These are phyloP conservation scores for Apaloderma vittatum DNA, from an alignment of 2,113 vertebrate genomes.

Conservation along the genomic window DNA sequence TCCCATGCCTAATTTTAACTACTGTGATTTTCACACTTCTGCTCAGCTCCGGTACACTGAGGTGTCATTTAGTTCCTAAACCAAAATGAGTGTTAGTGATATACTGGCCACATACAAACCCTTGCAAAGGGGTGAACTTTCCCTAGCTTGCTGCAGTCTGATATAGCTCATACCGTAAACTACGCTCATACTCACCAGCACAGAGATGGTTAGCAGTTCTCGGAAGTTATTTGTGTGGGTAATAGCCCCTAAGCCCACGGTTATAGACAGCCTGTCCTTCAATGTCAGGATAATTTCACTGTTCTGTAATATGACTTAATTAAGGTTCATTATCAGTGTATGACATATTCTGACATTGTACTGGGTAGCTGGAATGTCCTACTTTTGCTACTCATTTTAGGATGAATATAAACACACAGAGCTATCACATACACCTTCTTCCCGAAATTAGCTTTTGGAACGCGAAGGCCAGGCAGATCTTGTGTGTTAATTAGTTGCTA, in stretches of 20 bases:
- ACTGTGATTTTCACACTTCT: not conserved
- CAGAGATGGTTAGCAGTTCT: not conserved
- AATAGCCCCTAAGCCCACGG: not conserved
- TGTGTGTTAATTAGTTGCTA: not conserved
- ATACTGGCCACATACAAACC: not conserved
- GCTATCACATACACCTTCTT: not conserved
- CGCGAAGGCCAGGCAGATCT: not conserved
- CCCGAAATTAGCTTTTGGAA: not conserved
- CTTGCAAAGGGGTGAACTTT: not conserved
- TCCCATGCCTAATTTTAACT: not conserved
- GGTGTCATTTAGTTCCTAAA: not conserved
- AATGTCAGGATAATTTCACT: not conserved
- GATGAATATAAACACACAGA: not conserved
- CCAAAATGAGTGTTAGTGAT: not conserved
- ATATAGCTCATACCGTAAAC: not conserved
- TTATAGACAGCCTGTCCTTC: not conserved
- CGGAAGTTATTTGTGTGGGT: not conserved
- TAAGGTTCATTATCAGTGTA: not conserved
- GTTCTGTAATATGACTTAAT: not conserved
- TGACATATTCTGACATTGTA: not conserved
- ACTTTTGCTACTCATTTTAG: not conserved
- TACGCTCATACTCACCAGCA: not conserved
- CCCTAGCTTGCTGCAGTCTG: not conserved
- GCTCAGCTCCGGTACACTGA: not conserved
- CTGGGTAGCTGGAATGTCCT: not conserved